Percentiles rank a stretch among this genome's conserved stretches.
These are phyloP conservation scores for Eupristina koningsbergeri DNA, from an alignment of 1,140 invertebrate genomes.

Conservation along the genomic window DNA sequence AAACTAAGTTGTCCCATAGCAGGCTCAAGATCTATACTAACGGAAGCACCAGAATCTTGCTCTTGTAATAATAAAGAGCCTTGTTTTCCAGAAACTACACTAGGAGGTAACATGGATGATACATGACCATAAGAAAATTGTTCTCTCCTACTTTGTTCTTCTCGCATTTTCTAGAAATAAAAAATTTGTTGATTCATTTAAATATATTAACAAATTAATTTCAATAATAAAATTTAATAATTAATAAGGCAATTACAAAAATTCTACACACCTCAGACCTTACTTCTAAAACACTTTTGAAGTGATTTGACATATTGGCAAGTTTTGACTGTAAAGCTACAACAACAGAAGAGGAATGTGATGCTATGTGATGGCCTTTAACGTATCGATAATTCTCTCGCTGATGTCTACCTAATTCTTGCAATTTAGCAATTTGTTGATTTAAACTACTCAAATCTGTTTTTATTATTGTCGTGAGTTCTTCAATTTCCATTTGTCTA, in stretches of 20 bases:
- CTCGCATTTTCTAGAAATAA: conserved; percentile 89
- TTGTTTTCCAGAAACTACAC: conserved; percentile 79
- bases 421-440: conserved; percentile 93
- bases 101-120: conserved; percentile 81
- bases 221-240: background rate
- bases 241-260: too few species aligned
- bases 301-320: conserved; percentile 96
- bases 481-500: conserved; percentile 94
- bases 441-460: conserved; percentile 95
- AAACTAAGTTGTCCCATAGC: conserved; percentile 71
- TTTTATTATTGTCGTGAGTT: conserved; percentile 98
- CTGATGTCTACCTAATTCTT: conserved; percentile 84
- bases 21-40: conserved; percentile 84
- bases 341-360: conserved; percentile 96
- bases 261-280: conserved; percentile 79
- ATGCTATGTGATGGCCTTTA: conserved; percentile 88
- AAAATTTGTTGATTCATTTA: conserved; percentile 1
- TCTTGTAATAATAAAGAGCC: conserved; percentile 78
- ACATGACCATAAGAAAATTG: conserved; percentile 90
- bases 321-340: conserved; percentile 95
- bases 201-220: background rate
- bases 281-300: conserved; percentile 90
- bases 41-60: conserved; percentile 77
- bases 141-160: conserved; percentile 93
- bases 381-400: conserved; percentile 72